Evolutionary conservation across 2,888 invertebrate species (phyloP), one percentile per base, ranked within the genome.

Genomic region (Agrenia bidenticulata): DNA sequence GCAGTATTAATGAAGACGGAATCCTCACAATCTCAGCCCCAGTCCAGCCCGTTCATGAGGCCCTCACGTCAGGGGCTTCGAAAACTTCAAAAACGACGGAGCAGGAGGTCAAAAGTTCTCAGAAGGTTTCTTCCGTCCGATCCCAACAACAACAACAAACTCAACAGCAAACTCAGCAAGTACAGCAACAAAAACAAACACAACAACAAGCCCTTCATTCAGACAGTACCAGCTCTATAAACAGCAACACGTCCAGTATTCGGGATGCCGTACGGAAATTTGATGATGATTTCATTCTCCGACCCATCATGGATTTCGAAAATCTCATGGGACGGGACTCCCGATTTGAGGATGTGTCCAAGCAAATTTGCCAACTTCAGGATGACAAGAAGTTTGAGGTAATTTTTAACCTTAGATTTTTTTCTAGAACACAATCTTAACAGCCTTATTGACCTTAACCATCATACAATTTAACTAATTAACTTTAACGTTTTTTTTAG

Each of bases 321-420:
- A 32, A 32, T 32, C 32, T 32, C 5, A 32, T 32, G 32, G 32
- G 32, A 32, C 45, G 37, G 55, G 55, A 55, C 17, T 13, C 55
- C 24, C 27, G 21, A 32, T 55, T 55, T n/a, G 55, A 55, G 17
- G 55, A 55, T 23, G 24, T 55, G 7, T 32, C 55, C 4, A 55
- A 55, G 37, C n/a, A 55, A 17, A 26, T 55, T 13, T 27, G 32
- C 17, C 55, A 55, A 55, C 7, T 32, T 15, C 17, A 37, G 13
- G 55, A 55, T 17, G n/a, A 13, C 13, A 55, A 55, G 17, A 55
- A 55, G 19, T 55, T 55, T 17, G 55, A 55, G 55, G 55, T 55
- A 27, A 4, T 7, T n/a, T n/a, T n/a, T n/a, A 50, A 24, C 50
- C 2, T 50, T 50, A 24, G 50, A n/a, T n/a, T n/a, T n/a, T n/a